Evolutionary conservation across 2,113 vertebrate species (phyloP).

Genomic region (Perca flavescens): DNA sequence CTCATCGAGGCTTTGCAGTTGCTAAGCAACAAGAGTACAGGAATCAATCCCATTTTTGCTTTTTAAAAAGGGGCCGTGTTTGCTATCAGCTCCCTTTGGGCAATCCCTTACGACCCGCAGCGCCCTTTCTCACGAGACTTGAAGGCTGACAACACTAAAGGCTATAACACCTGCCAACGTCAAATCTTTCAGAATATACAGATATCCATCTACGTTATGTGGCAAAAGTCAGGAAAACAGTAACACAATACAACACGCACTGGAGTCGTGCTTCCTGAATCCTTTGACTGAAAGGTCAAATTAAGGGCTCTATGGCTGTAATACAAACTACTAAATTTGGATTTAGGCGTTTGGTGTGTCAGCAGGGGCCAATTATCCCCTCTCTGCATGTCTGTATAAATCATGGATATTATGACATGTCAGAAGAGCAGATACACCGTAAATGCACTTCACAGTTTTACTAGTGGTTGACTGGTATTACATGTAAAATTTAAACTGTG

Average conservation of each 20-base stretch:
- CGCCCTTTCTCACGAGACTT: slow-evolving; percentile 42
- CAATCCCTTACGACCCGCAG: slow-evolving; percentile 50
- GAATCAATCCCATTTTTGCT: slow-evolving; percentile 78
- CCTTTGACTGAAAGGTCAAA: neutral
- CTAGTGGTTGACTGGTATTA: neutral
- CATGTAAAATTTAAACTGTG: neutral
- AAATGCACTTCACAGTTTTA: neutral
- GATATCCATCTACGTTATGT: neutral
- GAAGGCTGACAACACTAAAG: slow-evolving; percentile 35
- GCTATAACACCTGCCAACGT: slow-evolving; percentile 12
- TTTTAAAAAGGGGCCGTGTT: slow-evolving; percentile 70
- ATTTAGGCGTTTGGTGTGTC: neutral
- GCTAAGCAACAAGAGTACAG: slow-evolving; percentile 78
- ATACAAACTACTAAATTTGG: neutral
- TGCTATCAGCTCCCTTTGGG: slow-evolving; percentile 69
- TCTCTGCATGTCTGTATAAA: neutral
- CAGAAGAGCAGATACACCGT: neutral
- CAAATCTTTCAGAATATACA: slow-evolving; percentile 18
- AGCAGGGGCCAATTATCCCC: neutral
- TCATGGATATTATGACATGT: neutral
- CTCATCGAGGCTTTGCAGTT: slow-evolving; percentile 76
- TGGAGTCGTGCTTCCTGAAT: no score
- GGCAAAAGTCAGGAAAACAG: neutral
- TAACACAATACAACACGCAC: neutral
- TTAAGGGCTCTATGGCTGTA: neutral